Conservation (phyloP, 1,140 invertebrate genomes). For the Zaprionus camerounensis region DNA sequence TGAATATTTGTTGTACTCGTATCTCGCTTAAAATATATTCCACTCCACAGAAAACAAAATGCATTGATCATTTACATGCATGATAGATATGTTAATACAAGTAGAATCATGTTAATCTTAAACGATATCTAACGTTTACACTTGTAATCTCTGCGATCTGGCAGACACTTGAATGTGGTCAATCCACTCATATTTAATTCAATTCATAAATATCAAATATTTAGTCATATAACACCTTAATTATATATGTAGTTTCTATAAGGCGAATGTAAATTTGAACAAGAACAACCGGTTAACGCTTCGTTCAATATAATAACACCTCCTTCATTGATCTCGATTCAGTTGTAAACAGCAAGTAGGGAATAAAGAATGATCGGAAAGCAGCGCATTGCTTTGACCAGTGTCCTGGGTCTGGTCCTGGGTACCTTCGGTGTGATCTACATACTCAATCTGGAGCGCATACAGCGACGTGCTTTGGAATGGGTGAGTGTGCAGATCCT, state of each 20-base stretch:
- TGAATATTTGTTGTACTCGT: no score
- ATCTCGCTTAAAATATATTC: no score
- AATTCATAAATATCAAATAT: not conserved
- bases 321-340: not conserved
- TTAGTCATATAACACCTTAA: not conserved
- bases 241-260: not conserved
- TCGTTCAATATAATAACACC: not conserved
- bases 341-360: not conserved
- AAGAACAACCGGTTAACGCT: not conserved
- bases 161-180: not conserved
- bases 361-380: slow-evolving; percentile 56
- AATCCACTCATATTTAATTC: not conserved
- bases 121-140: not conserved
- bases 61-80: no score
- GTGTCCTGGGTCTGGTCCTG: slow-evolving; percentile 52
- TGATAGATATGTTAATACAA: no score
- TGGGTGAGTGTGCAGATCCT: slow-evolving; percentile 38
- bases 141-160: not conserved
- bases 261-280: not conserved
- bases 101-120: not conserved
- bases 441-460: slow-evolving; percentile 49
- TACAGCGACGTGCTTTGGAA: slow-evolving; percentile 50
- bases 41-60: no score
- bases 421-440: slow-evolving; percentile 30
- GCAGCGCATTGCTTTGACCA: slow-evolving; percentile 52